Evolutionary conservation across 2,888 invertebrate genomes (phyloP), one percentile per base, ranked within the genome.

Genomic region (Lasius fuliginosus): DNA sequence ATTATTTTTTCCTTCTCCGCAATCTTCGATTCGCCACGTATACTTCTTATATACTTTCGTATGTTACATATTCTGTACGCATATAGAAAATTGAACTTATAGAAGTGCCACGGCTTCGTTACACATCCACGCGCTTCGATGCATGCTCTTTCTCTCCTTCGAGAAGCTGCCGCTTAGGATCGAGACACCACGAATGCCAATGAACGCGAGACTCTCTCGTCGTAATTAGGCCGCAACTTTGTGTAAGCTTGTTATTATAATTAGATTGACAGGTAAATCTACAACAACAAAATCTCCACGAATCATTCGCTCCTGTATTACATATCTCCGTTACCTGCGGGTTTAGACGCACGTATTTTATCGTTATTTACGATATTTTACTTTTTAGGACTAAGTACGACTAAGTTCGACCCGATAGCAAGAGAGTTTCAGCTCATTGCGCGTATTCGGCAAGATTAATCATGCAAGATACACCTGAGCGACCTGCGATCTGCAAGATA

Each of bases 41-140:
- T 42, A 53, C 58, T 49, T 75, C 58, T 76, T 82, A 53, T 53
- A 84, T 84, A 82, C 90, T 84, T 75, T 84, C 82, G 68, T 85
- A 79, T 62, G 62, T 86, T 73, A 62, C 60, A 71, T 56, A 33
- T 68, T 69, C 64, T 53, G 58, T 83, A 90, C 40, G 82, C 84
- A 73, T 69, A 81, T 81, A 74, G 74, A 84, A 88, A 89, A 90
- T 83, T 88, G 42, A 86, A 90, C 65, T 84, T 69, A 81, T 76
- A 73, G 56, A 77, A 85, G 84, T 60, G 68, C 73, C 81, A 62
- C 68, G 83, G 82, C 60, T 42, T 83, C 68, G 36, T 74, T 83
- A 49, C 40, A 30, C 58, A 60, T 79, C 71, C 67, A 68, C n/a
- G 42, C 65, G 46, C 73, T 60, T 60, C 33, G 9, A 73, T 60